Conservation (phyloP, 2,797 vertebrate species). For the Melanotaenia nigrans region DNA sequence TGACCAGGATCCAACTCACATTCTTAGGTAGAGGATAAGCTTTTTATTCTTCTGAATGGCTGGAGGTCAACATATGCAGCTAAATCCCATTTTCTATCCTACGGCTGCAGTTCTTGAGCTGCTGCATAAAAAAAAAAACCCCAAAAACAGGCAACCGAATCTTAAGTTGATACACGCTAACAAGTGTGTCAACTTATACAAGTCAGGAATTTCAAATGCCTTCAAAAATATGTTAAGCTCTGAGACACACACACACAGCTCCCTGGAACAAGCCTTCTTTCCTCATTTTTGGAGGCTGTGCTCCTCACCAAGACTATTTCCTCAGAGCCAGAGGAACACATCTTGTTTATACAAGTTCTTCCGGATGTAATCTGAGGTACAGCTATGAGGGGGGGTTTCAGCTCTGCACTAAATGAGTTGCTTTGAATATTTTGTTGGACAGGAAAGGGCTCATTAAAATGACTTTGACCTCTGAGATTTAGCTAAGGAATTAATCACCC, state of each 20-base stretch:
- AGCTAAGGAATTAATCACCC: slow-evolving; percentile 51
- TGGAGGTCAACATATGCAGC: slow-evolving; percentile 12
- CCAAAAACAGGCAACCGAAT: slow-evolving; percentile 1
- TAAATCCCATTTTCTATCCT: slow-evolving; percentile 34
- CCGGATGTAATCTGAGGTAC: slow-evolving; percentile 37
- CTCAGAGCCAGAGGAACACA: slow-evolving; percentile 27
- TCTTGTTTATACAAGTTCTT: slow-evolving; percentile 31
- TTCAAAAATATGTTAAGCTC: slow-evolving; percentile 7
- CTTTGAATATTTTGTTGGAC: slow-evolving; percentile 40
- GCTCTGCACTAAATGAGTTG: slow-evolving; percentile 36
- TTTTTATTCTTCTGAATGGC: slow-evolving; percentile 8
- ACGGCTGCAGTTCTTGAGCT: slow-evolving; percentile 18
- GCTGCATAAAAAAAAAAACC: slow-evolving; percentile 4
- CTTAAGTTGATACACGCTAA: not conserved
- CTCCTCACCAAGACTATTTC: slow-evolving; percentile 28
- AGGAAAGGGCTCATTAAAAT: slow-evolving; percentile 70
- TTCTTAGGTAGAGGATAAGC: slow-evolving; percentile 26
- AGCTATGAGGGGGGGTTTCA: slow-evolving; percentile 14
- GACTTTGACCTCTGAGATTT: slow-evolving; percentile 61
- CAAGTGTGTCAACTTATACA: not conserved
- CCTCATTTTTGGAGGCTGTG: slow-evolving; percentile 42
- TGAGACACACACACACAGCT: slow-evolving; percentile 2
- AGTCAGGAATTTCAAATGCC: slow-evolving; percentile 14
- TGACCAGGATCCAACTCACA: not conserved
- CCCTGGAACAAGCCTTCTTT: slow-evolving; percentile 42